A percentile compares a stretch with the other conserved stretches of the same genome.
Conservation (phyloP, 2,797 vertebrate genomes). For the Austrolebias charrua region DNA sequence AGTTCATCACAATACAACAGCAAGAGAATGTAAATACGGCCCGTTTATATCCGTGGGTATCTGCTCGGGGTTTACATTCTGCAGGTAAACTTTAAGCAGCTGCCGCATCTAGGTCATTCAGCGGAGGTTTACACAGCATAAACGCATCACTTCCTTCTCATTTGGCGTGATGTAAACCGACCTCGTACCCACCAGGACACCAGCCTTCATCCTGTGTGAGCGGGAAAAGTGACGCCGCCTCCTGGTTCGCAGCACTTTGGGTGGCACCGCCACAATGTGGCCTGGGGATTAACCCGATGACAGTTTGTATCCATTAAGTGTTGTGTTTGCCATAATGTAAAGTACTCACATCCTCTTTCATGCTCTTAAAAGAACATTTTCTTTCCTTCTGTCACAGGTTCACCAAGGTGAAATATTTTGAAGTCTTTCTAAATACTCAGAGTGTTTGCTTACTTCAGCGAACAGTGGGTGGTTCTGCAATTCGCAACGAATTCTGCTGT, state of each 20-base stretch:
- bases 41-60: slow-evolving; percentile 8
- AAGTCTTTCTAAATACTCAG: slow-evolving; percentile 47
- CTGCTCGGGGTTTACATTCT: slow-evolving; percentile 63
- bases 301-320: slow-evolving; percentile 66
- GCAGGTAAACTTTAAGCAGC: slow-evolving; percentile 79
- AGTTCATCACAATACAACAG: slow-evolving; percentile 28
- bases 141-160: slow-evolving; percentile 76
- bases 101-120: slow-evolving; percentile 58
- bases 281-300: slow-evolving; percentile 52
- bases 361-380: slow-evolving; percentile 42
- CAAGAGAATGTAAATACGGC: slow-evolving; percentile 33
- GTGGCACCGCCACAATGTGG: slow-evolving; percentile 54
- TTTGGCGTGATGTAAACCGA: slow-evolving; percentile 69
- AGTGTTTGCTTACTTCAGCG: slow-evolving; percentile 46
- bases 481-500: slow-evolving; percentile 41
- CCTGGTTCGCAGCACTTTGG: slow-evolving; percentile 46
- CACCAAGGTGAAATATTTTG: slow-evolving; percentile 47
- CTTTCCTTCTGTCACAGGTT: slow-evolving; percentile 19
- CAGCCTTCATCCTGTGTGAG: slow-evolving; percentile 40
- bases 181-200: slow-evolving; percentile 34
- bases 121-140: slow-evolving; percentile 73
- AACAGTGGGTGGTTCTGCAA: slow-evolving; percentile 46
- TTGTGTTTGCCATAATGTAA: slow-evolving; percentile 20
- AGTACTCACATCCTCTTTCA: slow-evolving; percentile 49
- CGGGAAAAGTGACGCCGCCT: slow-evolving; percentile 52